phyloP scores from a whole-genome alignment of 2,797 vertebrate species.

The Cheirogaleus major region DNA sequence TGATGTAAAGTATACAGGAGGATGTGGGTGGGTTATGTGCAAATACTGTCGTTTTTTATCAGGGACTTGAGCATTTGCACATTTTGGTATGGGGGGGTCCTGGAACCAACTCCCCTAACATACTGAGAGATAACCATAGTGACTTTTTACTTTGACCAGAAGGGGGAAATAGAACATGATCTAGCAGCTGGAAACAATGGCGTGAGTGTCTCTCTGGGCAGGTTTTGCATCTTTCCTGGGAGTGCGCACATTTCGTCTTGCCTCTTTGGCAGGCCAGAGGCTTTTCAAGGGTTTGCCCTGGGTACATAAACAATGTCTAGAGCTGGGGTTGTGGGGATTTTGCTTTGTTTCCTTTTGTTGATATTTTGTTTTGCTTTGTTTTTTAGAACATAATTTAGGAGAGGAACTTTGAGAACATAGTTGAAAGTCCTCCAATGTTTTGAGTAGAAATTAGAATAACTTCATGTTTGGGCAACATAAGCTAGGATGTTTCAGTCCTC shows the following conservation, averaged over 20 bases:
- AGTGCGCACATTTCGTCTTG: background rate
- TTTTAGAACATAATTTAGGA: background rate
- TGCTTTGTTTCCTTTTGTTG: background rate
- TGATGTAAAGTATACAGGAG: background rate
- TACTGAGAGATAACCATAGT: background rate
- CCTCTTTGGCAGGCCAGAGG: background rate
- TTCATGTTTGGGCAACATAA: background rate
- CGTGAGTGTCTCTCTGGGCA: background rate
- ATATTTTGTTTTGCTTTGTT: background rate
- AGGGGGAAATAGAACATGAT: background rate
- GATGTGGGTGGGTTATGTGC: background rate
- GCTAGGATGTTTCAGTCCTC: background rate
- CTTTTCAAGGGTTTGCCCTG: background rate
- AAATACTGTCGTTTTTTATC: background rate
- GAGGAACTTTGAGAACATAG: background rate
- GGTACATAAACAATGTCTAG: too few relatives aligned
- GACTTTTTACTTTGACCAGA: background rate
- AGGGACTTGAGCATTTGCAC: background rate
- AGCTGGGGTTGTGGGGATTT: fast-evolving
- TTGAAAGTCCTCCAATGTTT: background rate
- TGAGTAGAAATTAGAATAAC: background rate
- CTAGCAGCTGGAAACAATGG: background rate
- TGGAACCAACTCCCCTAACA: background rate
- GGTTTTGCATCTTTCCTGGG: too few relatives aligned
- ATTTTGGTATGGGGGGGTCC: too few relatives aligned